phyloP scores from a whole-genome alignment of 2,797 vertebrate species.

The Eutrigla gurnardus region DNA sequence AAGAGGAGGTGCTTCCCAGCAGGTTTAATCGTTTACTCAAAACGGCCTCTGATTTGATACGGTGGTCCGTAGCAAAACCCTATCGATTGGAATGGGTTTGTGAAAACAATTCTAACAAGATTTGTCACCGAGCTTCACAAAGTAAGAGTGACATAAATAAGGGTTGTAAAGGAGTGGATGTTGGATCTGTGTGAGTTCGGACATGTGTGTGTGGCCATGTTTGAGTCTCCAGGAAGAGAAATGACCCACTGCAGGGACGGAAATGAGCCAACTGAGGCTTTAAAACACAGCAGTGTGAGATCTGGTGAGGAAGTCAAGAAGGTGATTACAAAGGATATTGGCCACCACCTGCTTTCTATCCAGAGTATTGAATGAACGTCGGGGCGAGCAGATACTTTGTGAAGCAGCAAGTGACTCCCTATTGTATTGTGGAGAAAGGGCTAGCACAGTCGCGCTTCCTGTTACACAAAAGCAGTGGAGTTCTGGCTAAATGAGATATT shows the following conservation, averaged over 20 bases:
- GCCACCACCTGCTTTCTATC: constrained; percentile 43
- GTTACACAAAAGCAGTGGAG: background rate
- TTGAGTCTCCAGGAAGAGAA: constrained; percentile 24
- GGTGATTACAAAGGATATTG: constrained; percentile 48
- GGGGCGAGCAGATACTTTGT: constrained; percentile 32
- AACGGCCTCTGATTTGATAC: constrained; percentile 28
- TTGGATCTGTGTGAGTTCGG: constrained; percentile 2
- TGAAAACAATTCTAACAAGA: constrained; percentile 18
- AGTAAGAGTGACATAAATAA: constrained; percentile 22
- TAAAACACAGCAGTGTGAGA: constrained; percentile 40
- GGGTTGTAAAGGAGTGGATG: constrained; percentile 5
- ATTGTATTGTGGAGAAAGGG: background rate
- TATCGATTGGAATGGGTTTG: constrained; percentile 54
- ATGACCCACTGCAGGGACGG: constrained; percentile 27
- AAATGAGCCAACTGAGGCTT: constrained; percentile 49
- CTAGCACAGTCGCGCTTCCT: background rate
- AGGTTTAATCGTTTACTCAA: constrained; percentile 40
- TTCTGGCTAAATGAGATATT: background rate
- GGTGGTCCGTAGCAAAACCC: constrained; percentile 12
- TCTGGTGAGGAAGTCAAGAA: constrained; percentile 47
- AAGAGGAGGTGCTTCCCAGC: constrained; percentile 15
- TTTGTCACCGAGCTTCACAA: constrained; percentile 5
- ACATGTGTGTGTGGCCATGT: constrained; percentile 12
- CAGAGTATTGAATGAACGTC: constrained; percentile 38
- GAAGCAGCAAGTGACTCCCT: constrained; percentile 8